Evolutionary conservation across 2,797 vertebrate species (phyloP), one percentile per base, ranked within the genome.

Genomic region (Rhincodon typus): DNA sequence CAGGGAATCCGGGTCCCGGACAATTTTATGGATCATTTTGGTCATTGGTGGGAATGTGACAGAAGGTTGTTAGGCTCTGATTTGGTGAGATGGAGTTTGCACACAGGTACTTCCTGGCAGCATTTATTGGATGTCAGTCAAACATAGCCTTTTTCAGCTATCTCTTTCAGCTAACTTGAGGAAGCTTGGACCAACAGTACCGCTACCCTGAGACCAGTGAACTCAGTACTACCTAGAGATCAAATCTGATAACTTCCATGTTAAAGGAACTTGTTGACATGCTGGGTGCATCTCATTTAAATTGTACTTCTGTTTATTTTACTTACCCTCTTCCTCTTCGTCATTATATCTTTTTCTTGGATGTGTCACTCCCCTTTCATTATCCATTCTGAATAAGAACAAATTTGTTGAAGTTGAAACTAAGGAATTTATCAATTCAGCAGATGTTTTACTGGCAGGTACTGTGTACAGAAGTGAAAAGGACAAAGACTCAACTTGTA

Each of bases 291-390:
- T 50, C 10, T 88, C 10, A 50, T 23, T 30, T 57, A 57, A 50
- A 8, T 87, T 53, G 10, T 0, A 87, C 3, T 53, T 57, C 30
- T 13, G 3, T 2, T 67, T 19, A 21, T 2, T 57, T 95, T 62
- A 96, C 98, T 98, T 96, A 99, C 99, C 99, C 96, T 99, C 98
- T 95, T 98, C 98, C 34, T 93, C 66, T 15, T 93, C 66, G 5
- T 99, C 98, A 1, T 98, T 98, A 34, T 98, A 98, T 96, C 97
- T 98, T 96, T 98, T 98, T 90, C 97, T 97, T 77, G 98, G 97
- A 96, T 97, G 96, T 25, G 97, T 93, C 96, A 97, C 96, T 57
- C 98, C 97, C 97, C 98, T 96, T 96, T 98, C 98, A 96, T 98
- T 98, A 72, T 99, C 98, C 97, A 99, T 99, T 97, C 98, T 98